Evolutionary conservation across 2,888 invertebrate species (phyloP), one percentile per base, ranked within the genome.

Genomic region (Dryobota labecula): DNA sequence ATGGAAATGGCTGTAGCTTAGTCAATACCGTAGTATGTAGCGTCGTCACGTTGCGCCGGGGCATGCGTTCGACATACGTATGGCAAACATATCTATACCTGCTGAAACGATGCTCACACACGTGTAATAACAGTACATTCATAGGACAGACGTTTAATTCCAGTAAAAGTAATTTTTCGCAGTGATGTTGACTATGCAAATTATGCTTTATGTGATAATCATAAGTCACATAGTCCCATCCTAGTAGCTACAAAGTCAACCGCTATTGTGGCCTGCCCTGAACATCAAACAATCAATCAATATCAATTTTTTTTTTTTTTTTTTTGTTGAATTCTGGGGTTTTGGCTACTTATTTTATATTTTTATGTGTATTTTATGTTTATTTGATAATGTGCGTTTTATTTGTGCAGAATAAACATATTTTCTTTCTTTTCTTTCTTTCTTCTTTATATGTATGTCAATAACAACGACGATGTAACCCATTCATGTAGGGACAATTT

Each of bases 1-100:
- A 86, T 84, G 86, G 82, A 86, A 74, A 84, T 75, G 77, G 76
- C 78, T 82, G 78, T 78, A 86, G 78, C 76, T 73, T 84, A 86
- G 74, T 77, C 74, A 56, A 63, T 83, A 78, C 78, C 73, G 61
- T 82, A 86, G 82, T 58, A 68, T 47, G 72, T 76, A 76, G 73
- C 75, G 65, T 72, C 60, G 71, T 70, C 75, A 71, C 73, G 54
- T 62, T 66, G 68, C 60, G 68, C 75, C 66, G 58, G 58, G 30
- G 54, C 74, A 76, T 80, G 70, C 74, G 75, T 69, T 58, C 60
- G 49, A 62, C 81, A 85, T 73, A 69, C 82, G 82, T 76, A 81
- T 80, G 82, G 74, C 75, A 74, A 75, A 86, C 87, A 89, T 89
- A 88, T 86, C 86, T 70, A 57, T 49, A 68, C 53, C 67, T 61